phyloP scores from a whole-genome alignment of 2,888 invertebrate genomes.

The Rhingia campestris region DNA sequence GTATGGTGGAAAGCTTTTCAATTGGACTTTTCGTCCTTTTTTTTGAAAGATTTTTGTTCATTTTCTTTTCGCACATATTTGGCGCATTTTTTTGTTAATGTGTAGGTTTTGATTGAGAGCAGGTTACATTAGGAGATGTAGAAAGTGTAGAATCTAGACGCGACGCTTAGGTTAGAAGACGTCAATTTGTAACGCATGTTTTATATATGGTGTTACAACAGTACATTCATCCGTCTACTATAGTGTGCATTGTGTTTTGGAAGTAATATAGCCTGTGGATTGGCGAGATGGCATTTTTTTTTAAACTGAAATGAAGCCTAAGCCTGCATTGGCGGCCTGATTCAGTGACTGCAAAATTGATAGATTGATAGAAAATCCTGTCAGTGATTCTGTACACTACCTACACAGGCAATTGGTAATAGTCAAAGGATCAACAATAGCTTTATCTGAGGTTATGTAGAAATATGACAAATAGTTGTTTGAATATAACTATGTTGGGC shows the following conservation, averaged over 20 bases:
- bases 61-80: constrained; percentile 19
- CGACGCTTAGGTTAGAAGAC: constrained; percentile 32
- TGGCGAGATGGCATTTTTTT: not conserved
- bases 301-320: too few relatives aligned
- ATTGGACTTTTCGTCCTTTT: constrained; percentile 2
- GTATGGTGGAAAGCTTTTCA: constrained; percentile 20
- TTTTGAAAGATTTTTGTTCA: not conserved
- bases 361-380: too few relatives aligned
- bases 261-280: not conserved
- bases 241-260: constrained; percentile 26
- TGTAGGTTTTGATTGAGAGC: constrained; percentile 22
- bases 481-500: too few relatives aligned
- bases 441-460: too few relatives aligned
- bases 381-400: too few relatives aligned
- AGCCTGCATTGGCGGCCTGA: too few relatives aligned
- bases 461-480: too few relatives aligned
- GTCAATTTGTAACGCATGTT: constrained; percentile 18
- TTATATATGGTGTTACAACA: not conserved
- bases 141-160: constrained; percentile 27
- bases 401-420: too few relatives aligned
- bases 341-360: too few relatives aligned
- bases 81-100: constrained; percentile 42
- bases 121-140: constrained; percentile 28
- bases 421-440: too few relatives aligned
- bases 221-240: constrained; percentile 18